A percentile compares a stretch with the other conserved stretches of the same genome.
These are phyloP conservation scores for Venustoraphidia nigricollis DNA, from an alignment of 2,888 invertebrate genomes.

Conservation along the genomic window DNA sequence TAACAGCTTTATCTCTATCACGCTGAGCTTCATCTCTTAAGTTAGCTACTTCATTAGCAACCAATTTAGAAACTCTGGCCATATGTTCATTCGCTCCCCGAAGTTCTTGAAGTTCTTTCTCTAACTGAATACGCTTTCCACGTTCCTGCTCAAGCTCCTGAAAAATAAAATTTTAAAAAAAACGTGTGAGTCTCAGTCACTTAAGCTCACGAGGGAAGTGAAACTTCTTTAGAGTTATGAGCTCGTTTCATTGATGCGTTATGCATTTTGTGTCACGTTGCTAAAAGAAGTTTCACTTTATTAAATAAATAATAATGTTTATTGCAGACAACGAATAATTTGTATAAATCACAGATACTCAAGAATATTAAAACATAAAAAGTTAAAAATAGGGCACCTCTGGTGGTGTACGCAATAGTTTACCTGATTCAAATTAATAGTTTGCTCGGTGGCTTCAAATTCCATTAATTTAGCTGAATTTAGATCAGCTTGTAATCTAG, in stretches of 20 bases:
- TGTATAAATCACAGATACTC: too few species aligned
- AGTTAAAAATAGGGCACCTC: neutral
- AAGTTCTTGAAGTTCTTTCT: slow-evolving; percentile 36
- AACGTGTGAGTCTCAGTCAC: too few species aligned
- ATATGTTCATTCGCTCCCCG: slow-evolving; percentile 41
- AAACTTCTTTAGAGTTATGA: too few species aligned
- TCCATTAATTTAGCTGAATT: slow-evolving; percentile 46
- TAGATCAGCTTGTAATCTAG: slow-evolving; percentile 48
- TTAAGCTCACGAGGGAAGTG: too few species aligned
- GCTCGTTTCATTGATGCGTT: too few species aligned
- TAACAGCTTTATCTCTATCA: slow-evolving; percentile 40
- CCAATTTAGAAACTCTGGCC: slow-evolving; percentile 45
- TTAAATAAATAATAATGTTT: too few species aligned
- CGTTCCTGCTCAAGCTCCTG: slow-evolving; percentile 38
- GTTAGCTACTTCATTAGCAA: slow-evolving; percentile 46
- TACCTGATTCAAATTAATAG: slow-evolving; percentile 38
- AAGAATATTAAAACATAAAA: neutral
- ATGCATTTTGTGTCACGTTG: too few species aligned
- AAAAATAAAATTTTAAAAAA: neutral
- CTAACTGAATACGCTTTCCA: slow-evolving; percentile 30
- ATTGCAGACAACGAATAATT: too few species aligned
- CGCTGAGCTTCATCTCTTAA: slow-evolving; percentile 44
- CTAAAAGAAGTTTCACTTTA: too few species aligned
- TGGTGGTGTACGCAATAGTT: neutral
- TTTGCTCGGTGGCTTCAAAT: slow-evolving; percentile 54